Base-by-base conservation (phyloP, 2,888 invertebrate genomes). In the Xylota segnis region DNA sequence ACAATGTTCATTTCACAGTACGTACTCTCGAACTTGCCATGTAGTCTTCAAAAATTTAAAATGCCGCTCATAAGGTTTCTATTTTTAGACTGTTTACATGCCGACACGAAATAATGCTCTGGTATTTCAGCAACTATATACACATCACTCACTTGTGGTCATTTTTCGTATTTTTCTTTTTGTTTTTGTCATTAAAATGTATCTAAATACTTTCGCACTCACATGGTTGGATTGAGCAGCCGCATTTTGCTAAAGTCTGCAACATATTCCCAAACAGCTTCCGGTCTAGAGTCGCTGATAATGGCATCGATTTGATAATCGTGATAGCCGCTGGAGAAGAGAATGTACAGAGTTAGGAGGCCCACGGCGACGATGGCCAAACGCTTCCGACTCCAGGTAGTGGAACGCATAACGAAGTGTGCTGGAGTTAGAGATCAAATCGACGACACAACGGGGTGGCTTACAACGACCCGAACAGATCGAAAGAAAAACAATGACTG, bases 211-310 rank as follows among this genome's bases (percentile, higher is more conserved):
- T 37, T 50, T 29, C 14, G 12, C 37, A 93, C 95, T 94, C 92
- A 96, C 96, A 96, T 95, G 16, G 95, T 95, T 16, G 96, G 96
- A 91, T 96, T 96, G 34, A 96, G 92, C 87, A 93, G 93, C 89
- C 94, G 94, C 94, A 95, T 95, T 90, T 96, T 95, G 89, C 94
- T 95, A 89, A 96, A 96, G 91, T 96, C 96, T 0, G 96, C 95
- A n/a, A 96, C 94, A 91, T 94, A 96, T 90, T 95, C 95, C 96
- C 96, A 96, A 37, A 95, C 94, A 32, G 92, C 92, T 89, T 93
- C 93, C 16, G 96, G 94, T 89, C 93, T 93, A 0, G 93, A 92
- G 88, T 94, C 93, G 40, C 92, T 90, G 88, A 96, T 93, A 87
- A 92, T 91, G 65, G 92, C 92, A 88, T 94, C 93, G 87, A 92